Evolutionary conservation across 1,140 invertebrate genomes (phyloP).

Genomic region (Aethina tumida): DNA sequence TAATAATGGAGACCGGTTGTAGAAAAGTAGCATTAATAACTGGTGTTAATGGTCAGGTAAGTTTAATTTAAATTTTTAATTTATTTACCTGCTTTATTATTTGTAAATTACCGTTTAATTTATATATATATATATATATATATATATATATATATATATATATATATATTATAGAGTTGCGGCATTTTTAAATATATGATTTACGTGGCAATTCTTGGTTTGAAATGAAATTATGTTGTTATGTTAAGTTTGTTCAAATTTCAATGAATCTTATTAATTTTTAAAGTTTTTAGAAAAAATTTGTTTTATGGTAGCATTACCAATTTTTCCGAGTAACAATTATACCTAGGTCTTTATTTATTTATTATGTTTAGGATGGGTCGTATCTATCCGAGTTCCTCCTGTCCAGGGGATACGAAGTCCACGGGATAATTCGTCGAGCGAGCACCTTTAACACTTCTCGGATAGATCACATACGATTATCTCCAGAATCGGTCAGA

Average conservation of each 20-base stretch:
- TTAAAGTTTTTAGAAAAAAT: neutral
- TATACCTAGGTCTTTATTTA: conserved; percentile 2
- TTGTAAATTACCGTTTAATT: neutral
- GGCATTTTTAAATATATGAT: neutral
- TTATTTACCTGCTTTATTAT: neutral
- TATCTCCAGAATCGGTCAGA: conserved; percentile 39
- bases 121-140: conserved; percentile 1
- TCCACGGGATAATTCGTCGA: conserved; percentile 91
- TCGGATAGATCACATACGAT: conserved; percentile 93
- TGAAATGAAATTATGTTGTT: conserved; percentile 1
- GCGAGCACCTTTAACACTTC: conserved; percentile 95
- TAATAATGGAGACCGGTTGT: no score
- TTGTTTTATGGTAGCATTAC: neutral
- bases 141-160: neutral
- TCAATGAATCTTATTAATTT: neutral
- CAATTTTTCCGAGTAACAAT: no score
- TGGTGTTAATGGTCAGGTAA: conserved; percentile 20
- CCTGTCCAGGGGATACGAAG: conserved; percentile 87
- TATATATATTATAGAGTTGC: neutral
- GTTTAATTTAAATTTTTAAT: neutral
- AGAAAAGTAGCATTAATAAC: conserved; percentile 21
- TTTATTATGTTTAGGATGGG: conserved; percentile 69
- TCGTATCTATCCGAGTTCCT: conserved; percentile 97
- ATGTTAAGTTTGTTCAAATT: neutral
- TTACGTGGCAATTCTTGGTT: neutral